Evolutionary conservation across 2,888 invertebrate genomes (phyloP), one percentile per base, ranked within the genome.

Genomic region (Meloe dianella): DNA sequence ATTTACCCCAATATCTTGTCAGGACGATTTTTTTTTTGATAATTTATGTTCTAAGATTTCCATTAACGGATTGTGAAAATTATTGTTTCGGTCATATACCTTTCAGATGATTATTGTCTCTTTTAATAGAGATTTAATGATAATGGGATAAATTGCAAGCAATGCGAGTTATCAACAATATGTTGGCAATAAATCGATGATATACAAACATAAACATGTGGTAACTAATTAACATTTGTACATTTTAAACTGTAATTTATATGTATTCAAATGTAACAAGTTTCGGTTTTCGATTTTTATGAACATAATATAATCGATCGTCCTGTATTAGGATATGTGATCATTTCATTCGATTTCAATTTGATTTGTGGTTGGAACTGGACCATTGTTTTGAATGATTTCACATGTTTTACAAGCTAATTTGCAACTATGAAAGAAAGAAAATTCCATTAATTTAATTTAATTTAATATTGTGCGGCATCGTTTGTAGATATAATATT

Each of bases 71-170:
- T 57, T 61, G 61, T 65, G 65, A 61, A n/a, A n/a, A n/a, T n/a
- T n/a, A 61, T 61, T 61, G 61, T 61, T 58, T 47, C 41, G 61
- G 61, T 58, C 57, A 61, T 58, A 35, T 61, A 58, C 41, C 65
- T 57, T 65, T 32, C 54, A 57, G 41, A 57, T 57, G 30, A 61
- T 51, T 60, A 65, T 65, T 65, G 65, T 65, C 61, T 57, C 61
- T 61, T 65, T 51, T 41, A 35, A 58, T 61, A 61, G 51, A 65
- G 65, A 61, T 65, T 57, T 61, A 65, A 65, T 47, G 65, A 65
- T 65, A 61, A 54, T 57, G 12, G 57, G 54, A 61, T 65, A 61
- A 61, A 65, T 65, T 57, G 51, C 9, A n/a, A 32, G 57, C 27
- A 59, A 64, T 29, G 58, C 6, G n/a, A 32, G 9, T 10, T 6